Conservation (phyloP, 2,113 vertebrate genomes). For the Festucalex cinctus region DNA sequence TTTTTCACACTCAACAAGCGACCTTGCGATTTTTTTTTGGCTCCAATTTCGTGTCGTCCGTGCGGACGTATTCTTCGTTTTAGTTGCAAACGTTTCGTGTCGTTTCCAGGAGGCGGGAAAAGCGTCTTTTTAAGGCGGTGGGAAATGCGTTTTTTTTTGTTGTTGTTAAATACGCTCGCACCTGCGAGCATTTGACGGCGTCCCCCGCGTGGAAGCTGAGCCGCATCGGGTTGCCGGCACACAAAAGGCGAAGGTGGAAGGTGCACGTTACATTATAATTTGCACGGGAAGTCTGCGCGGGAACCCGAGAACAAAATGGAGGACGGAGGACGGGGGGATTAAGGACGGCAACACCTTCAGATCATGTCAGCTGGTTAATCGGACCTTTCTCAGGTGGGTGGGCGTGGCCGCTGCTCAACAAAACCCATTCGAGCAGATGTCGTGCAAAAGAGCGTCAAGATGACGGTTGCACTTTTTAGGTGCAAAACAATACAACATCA, state of each 20-base stretch:
- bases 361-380: not conserved
- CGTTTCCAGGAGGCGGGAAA: not conserved
- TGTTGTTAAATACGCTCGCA: not conserved
- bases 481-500: no score
- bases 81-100: not conserved
- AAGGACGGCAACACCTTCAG: constrained; percentile 7
- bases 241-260: constrained; percentile 69
- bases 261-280: constrained; percentile 72
- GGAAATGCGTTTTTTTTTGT: not conserved
- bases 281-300: constrained; percentile 49
- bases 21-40: no score
- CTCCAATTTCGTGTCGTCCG: no score
- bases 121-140: not conserved
- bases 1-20: no score
- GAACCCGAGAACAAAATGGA: constrained; percentile 53
- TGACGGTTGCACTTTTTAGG: no score
- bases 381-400: not conserved
- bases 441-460: not conserved
- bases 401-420: not conserved
- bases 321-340: constrained; percentile 29
- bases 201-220: constrained; percentile 59
- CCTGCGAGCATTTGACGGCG: not conserved
- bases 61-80: no score
- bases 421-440: not conserved
- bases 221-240: constrained; percentile 54